Base-by-base conservation (phyloP, 2,888 invertebrate genomes). In the Drosophila testacea region DNA sequence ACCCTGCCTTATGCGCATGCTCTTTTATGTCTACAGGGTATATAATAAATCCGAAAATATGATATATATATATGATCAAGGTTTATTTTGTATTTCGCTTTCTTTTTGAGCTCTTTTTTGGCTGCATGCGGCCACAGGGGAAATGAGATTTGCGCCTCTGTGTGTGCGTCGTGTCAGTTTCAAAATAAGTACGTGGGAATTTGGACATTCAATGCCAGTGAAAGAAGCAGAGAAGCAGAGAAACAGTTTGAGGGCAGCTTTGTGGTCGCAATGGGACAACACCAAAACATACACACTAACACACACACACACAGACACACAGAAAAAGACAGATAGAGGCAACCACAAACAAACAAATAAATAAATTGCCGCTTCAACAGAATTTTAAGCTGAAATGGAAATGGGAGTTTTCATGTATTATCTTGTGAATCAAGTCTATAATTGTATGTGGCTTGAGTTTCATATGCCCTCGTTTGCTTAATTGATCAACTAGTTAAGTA, bases 61-160 rank as follows among this genome's bases (percentile, higher is more conserved):
- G 46, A 64, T 57, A 47, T 73, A 59, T 52, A 69, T 73, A 55
- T 52, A 64, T 74, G 74, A 71, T 59, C 34, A 44, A 62, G 74
- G 48, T 63, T 73, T 61, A 74, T 75, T 56, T 71, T 68, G 28
- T 28, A 54, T 57, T 50, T 42, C 42, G n/a, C 34, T 66, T 46
- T 44, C n/a, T 38, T 41, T 46, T 48, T 22, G 16, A 34, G 30
- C 28, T 38, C 36, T 56, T 69, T 64, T 27, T 60, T 16, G 27
- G 59, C 46, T 70, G 70, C 77, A 66, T 69, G 69, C 56, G 67
- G 69, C 83, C 87, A 77, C 81, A 77, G 68, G 82, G 83, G 83
- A 83, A 83, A 86, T 86, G 81, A 83, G 83, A 83, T 83, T 83
- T 86, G 84, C 77, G 87, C 79, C 84, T 73, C 78, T 50, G 85